Percentiles rank a stretch among this genome's conserved stretches.
These are phyloP conservation scores for cattle (Bos taurus) DNA, from an alignment of 2,113 vertebrate species.

Conservation along the genomic window DNA sequence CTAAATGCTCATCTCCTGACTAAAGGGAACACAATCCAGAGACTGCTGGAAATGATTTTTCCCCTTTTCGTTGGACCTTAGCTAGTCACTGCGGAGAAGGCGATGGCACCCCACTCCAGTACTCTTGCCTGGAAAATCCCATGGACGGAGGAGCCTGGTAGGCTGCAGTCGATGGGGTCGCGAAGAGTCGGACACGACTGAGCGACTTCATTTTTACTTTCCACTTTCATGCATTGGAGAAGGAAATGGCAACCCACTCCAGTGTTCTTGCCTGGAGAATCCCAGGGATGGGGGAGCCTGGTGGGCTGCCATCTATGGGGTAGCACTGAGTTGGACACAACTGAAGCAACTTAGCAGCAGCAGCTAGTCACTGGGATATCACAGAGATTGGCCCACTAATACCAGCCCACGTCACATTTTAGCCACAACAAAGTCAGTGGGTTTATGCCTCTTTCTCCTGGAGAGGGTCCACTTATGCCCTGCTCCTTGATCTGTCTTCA, in stretches of 20 bases:
- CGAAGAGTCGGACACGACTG: rapidly evolving
- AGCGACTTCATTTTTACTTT: no score
- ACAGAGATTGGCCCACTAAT: background rate
- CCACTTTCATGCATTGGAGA: no score
- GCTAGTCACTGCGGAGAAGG: background rate
- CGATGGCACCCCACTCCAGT: no score
- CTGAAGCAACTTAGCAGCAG: no score
- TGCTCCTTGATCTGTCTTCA: background rate
- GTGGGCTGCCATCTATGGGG: no score
- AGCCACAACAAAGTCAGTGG: background rate
- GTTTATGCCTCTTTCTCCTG: background rate
- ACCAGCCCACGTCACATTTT: background rate
- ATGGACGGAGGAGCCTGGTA: no score
- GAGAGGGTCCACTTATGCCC: background rate
- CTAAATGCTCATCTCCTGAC: background rate
- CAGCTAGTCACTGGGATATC: background rate
- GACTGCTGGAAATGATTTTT: background rate
- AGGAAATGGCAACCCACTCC: no score
- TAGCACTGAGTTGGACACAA: no score
- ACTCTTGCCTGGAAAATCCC: no score
- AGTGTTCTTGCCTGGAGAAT: no score
- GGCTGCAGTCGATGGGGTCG: no score
- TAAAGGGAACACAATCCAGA: background rate
- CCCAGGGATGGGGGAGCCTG: no score
- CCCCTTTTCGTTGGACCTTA: background rate